phyloP scores from a whole-genome alignment of 2,888 invertebrate species.

The Sturmia bella region DNA sequence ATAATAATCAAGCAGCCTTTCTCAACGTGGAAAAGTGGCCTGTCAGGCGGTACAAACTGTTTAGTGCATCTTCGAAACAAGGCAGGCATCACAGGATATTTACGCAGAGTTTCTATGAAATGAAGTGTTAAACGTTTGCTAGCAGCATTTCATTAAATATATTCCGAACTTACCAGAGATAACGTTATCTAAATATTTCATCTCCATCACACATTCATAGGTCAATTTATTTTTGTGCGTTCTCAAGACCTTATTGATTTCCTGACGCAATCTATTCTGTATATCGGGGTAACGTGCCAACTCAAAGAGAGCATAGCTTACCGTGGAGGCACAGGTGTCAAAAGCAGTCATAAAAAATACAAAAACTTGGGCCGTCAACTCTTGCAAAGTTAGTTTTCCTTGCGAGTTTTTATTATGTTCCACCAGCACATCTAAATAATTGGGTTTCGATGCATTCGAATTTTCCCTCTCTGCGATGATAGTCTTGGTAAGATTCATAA shows the following conservation, averaged over 20 bases:
- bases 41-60: not conserved
- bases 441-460: constrained; percentile 77
- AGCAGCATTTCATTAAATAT: not conserved
- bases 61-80: constrained; percentile 1
- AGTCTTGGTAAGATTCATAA: constrained; percentile 77
- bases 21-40: not conserved
- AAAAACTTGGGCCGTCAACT: not conserved
- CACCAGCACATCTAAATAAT: constrained; percentile 82
- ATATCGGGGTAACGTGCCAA: not conserved
- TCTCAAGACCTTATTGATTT: not conserved
- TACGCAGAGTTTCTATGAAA: not conserved
- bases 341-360: constrained; percentile 8
- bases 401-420: constrained; percentile 66
- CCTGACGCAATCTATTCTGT: not conserved
- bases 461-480: constrained; percentile 79
- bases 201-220: not conserved
- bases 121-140: too few species aligned
- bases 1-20: not conserved
- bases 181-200: constrained; percentile 6
- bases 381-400: not conserved
- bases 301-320: not conserved
- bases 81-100: not conserved
- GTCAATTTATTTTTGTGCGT: not conserved
- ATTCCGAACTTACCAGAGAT: not conserved
- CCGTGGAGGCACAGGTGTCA: not conserved